These are phyloP conservation scores for Cairina moschata DNA, from an alignment of 2,113 vertebrate genomes.

Conservation along the genomic window DNA sequence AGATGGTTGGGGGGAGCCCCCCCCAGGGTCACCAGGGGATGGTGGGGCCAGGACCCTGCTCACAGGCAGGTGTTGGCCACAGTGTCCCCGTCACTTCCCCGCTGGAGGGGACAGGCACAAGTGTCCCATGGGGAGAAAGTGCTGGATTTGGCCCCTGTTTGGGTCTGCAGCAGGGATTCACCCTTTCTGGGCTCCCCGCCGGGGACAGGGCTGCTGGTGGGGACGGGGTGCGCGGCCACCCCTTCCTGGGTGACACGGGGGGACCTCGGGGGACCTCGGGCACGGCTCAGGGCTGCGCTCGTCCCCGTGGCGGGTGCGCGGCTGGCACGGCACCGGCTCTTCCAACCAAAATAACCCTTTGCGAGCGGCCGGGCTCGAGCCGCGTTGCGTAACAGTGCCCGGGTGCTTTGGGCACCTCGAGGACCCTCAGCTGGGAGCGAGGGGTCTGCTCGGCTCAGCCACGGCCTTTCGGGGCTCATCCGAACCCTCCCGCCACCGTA, in stretches of 20 bases:
- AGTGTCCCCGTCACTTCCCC: neutral
- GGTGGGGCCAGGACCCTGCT: neutral
- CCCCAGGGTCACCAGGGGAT: neutral
- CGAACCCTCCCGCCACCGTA: no score
- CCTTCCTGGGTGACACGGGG: neutral
- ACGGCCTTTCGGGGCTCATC: neutral
- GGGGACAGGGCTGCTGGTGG: neutral
- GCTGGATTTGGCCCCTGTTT: neutral
- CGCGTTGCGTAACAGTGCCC: rapidly evolving
- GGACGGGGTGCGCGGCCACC: neutral
- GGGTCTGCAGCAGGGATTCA: neutral
- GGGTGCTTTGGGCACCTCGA: neutral
- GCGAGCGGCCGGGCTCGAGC: neutral
- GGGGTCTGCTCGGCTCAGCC: no score
- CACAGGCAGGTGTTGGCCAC: neutral
- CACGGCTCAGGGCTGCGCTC: neutral
- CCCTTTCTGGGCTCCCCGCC: no score
- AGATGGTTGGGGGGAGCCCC: rapidly evolving
- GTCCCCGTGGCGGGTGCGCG: rapidly evolving
- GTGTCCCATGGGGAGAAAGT: rapidly evolving
- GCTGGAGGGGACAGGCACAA: rapidly evolving
- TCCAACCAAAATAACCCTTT: constrained; percentile 10
- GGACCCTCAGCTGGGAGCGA: rapidly evolving
- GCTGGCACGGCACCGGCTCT: neutral
- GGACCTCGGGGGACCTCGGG: neutral